Evolutionary conservation across 2,888 invertebrate species (phyloP).

Genomic region (Phrixothrix hirtus): DNA sequence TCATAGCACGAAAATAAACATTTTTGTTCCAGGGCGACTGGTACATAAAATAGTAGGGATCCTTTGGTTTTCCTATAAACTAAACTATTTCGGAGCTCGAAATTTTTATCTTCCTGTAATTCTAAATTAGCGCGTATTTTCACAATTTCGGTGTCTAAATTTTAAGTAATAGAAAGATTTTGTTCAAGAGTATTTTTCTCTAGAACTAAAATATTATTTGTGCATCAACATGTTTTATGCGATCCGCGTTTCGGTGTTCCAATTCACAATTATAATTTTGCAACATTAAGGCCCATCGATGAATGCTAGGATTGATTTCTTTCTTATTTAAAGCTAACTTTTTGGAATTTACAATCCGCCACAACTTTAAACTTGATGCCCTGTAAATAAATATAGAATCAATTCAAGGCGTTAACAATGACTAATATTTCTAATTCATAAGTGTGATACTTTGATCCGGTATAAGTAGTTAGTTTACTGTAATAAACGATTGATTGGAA

Average conservation of each 20-base stretch:
- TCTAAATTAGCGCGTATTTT: constrained; percentile 31
- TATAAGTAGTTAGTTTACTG: constrained; percentile 40
- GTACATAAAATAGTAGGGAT: background rate
- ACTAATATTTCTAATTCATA: constrained; percentile 43
- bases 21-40: background rate
- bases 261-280: constrained; percentile 12
- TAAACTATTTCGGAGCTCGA: constrained; percentile 14
- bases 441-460: constrained; percentile 42
- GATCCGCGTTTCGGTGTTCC: constrained; percentile 7
- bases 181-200: constrained; percentile 35
- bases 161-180: constrained; percentile 22
- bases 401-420: constrained; percentile 36
- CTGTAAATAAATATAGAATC: constrained; percentile 35
- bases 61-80: background rate
- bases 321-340: constrained; percentile 37
- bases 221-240: constrained; percentile 43
- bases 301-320: constrained; percentile 39
- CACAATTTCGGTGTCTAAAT: constrained; percentile 33
- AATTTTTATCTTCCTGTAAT: constrained; percentile 21
- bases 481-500: constrained; percentile 44
- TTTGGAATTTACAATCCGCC: constrained; percentile 39
- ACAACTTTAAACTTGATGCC: constrained; percentile 40
- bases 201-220: constrained; percentile 36
- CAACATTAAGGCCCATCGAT: constrained; percentile 17
- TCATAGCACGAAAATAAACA: background rate